Conservation (phyloP, 2,888 invertebrate genomes). For the Volucella zonaria region DNA sequence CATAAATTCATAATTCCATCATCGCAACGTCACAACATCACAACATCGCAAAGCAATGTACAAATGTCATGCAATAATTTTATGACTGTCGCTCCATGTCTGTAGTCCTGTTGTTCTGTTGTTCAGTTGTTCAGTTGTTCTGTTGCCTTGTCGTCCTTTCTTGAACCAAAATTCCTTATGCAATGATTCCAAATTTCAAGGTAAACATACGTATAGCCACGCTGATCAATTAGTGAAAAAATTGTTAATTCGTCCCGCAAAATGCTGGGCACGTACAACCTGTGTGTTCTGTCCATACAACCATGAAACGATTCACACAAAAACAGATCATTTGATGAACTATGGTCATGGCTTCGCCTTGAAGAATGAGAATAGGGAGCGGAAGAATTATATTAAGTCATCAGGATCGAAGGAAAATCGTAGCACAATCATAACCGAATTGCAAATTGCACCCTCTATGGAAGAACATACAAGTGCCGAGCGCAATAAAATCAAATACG, state of each 20-base stretch:
- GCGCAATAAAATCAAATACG: too few species aligned
- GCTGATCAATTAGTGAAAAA: slow-evolving; percentile 81
- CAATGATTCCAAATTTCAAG: slow-evolving; percentile 52
- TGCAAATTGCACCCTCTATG: slow-evolving; percentile 58
- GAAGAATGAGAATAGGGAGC: not conserved
- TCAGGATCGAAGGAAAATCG: slow-evolving; percentile 57
- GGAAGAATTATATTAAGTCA: slow-evolving; percentile 59
- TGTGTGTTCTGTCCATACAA: slow-evolving; percentile 79
- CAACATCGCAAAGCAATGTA: slow-evolving; percentile 69
- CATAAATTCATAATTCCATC: slow-evolving; percentile 73
- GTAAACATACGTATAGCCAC: slow-evolving; percentile 42
- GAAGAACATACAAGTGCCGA: slow-evolving; percentile 9
- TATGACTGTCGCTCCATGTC: slow-evolving; percentile 63
- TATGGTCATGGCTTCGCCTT: slow-evolving; percentile 42
- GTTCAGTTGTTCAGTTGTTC: too few species aligned
- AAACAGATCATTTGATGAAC: slow-evolving; percentile 50
- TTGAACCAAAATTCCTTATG: slow-evolving; percentile 47
- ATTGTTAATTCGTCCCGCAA: slow-evolving; percentile 78
- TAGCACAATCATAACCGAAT: slow-evolving; percentile 56
- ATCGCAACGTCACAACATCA: slow-evolving; percentile 64
- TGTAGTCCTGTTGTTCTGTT: too few species aligned
- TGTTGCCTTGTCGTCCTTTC: not conserved
- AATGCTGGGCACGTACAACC: slow-evolving; percentile 82
- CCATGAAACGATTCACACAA: slow-evolving; percentile 47
- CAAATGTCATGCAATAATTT: slow-evolving; percentile 70